Base-by-base conservation (phyloP, 1,140 invertebrate species). In the Dendroctonus ponderosae region DNA sequence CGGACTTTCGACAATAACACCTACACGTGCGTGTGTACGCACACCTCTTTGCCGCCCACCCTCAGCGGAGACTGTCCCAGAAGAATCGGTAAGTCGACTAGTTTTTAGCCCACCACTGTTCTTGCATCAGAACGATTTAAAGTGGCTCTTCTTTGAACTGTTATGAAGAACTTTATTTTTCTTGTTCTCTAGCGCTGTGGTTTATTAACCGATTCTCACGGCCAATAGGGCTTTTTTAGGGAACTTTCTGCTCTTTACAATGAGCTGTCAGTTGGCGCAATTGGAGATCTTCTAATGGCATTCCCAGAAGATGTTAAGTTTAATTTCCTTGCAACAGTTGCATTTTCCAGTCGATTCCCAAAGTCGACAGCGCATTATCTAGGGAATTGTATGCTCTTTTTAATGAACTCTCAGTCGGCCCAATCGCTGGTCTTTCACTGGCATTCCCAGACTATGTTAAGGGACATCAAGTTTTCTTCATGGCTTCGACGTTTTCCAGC, bases 11-110 rank as follows among this genome's bases (percentile, higher is more conserved):
- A 81, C 61, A 73, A 80, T 62, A 81, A 80, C 5, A 80, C 79
- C 3, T 84, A 86, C 58, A 83, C 80, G 26, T 90, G 88, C 70
- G 77, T 88, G 5, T 90, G 88, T 76, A 85, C 87, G 5, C 84
- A 87, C 59, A 87, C 87, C 70, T 80, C 77, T 5, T 82, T 82
- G 8, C 79, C 81, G 3, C 84, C 87, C 8, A 88, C 85, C 11
- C 75, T 79, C 42, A 84, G 87, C 70, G 81, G 85, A 53, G 84
- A 82, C 70, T 90, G 88, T 73, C 86, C 86, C 1, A 84, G 86
- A 74, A 76, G 79, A 70, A 85, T 82, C 76, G 84, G 83, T 85
- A 74, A 66, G 68, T 40, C 49, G 52, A 57, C 12, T 50, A 11
- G n/a, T 7, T 7, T 7, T 8, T 44, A 7, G 7, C 7, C 43